A percentile compares a stretch with the other conserved stretches of the same genome.
These are phyloP conservation scores for Xerus rutilus DNA, from an alignment of 2,797 vertebrate genomes.

Conservation along the genomic window DNA sequence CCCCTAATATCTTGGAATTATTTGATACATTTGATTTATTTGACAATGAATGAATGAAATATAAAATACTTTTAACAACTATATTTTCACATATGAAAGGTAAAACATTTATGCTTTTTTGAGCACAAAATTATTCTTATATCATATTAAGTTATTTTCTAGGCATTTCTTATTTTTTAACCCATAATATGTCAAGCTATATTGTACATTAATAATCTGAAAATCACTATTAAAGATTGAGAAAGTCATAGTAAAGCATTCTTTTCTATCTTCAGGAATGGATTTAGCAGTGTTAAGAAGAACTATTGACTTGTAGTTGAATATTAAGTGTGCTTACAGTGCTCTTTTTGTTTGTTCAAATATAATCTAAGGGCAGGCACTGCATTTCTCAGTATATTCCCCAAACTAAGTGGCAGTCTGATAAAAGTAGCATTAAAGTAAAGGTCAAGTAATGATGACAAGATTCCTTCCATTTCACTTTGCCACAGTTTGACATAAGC, in stretches of 20 bases:
- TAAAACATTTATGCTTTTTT: neutral
- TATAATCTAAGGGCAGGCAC: constrained; percentile 17
- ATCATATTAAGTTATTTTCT: neutral
- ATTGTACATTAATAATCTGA: neutral
- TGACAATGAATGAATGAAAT: neutral
- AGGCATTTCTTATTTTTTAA: neutral
- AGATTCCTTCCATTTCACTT: constrained; percentile 58
- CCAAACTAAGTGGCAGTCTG: neutral
- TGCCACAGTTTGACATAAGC: constrained; percentile 33
- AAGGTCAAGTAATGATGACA: constrained; percentile 58
- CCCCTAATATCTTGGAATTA: neutral
- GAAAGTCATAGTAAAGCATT: neutral
- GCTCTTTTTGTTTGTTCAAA: neutral
- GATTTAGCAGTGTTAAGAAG: neutral
- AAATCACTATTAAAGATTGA: neutral
- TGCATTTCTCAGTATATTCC: neutral
- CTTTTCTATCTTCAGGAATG: neutral
- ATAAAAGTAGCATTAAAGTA: constrained; percentile 24
- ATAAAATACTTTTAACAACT: neutral
- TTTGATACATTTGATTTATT: neutral
- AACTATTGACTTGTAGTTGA: neutral
- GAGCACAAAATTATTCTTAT: neutral
- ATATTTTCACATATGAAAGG: neutral
- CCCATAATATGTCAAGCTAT: neutral
- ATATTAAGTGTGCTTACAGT: neutral